These are phyloP conservation scores for Palythoa grandiflora DNA, from an alignment of 92 coral and sea anemone species.

Conservation along the genomic window DNA sequence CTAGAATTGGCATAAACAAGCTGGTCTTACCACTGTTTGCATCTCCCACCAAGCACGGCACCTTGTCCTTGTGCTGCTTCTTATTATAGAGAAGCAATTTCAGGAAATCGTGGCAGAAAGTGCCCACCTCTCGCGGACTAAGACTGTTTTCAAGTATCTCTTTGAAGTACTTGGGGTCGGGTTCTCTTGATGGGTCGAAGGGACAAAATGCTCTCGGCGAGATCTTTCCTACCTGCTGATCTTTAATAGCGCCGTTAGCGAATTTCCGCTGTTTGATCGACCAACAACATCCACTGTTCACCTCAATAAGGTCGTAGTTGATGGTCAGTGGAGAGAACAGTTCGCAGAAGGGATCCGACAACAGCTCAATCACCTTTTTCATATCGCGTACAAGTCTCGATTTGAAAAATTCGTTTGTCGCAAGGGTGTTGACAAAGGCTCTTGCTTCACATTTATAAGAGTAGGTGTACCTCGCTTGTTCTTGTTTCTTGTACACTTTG, in stretches of 20 bases:
- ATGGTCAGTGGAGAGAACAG: conserved; percentile 33
- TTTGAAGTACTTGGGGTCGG: conserved; percentile 48
- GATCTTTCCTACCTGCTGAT: conserved; percentile 33
- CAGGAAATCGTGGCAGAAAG: conserved; percentile 51
- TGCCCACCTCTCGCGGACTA: not conserved
- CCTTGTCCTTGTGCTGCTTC: conserved; percentile 50
- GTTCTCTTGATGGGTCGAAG: conserved; percentile 30
- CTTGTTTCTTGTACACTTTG: not conserved
- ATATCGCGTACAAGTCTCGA: conserved; percentile 34
- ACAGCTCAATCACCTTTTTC: conserved; percentile 41
- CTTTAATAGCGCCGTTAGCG: conserved; percentile 26
- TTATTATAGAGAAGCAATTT: conserved; percentile 26
- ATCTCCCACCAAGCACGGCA: conserved; percentile 61
- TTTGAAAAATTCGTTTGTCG: conserved; percentile 58
- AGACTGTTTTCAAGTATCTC: conserved; percentile 51
- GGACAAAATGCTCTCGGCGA: conserved; percentile 53
- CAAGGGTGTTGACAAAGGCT: conserved; percentile 46
- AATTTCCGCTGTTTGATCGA: conserved; percentile 45
- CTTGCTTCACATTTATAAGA: conserved; percentile 53
- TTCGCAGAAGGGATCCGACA: conserved; percentile 60
- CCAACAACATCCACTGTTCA: conserved; percentile 50
- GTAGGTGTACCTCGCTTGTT: conserved; percentile 17
- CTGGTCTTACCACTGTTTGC: conserved; percentile 65
- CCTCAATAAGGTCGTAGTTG: conserved; percentile 59
- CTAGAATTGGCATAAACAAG: conserved; percentile 55